Evolutionary conservation across 2,888 invertebrate species (phyloP), one percentile per base, ranked within the genome.

Genomic region (Petrolisthes cinctipes): DNA sequence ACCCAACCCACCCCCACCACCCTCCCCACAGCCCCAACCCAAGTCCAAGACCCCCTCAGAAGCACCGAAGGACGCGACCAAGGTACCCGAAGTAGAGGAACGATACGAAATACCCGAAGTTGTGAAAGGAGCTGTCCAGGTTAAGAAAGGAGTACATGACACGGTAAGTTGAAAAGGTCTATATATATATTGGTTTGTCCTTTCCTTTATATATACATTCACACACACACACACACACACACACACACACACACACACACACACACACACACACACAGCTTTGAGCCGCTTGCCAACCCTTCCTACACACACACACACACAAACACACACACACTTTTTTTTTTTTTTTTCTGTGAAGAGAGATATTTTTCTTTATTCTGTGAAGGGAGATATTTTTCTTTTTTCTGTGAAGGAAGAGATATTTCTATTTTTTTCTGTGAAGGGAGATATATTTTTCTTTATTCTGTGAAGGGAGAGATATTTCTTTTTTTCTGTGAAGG

Each of bases 41-140:
- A 68, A 79, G n/a, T n/a, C 82, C 4, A 6, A 73, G 14, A 7
- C 75, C 37, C 81, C 73, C 14, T 54, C 75, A 5, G 83, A 83
- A 81, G 75, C 5, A 4, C 73, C 83, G 23, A 78, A 71, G 71
- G 54, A 68, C 9, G 23, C 53, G 7, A 14, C 54, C 5, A 76
- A 76, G 76, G 51, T n/a, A 66, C n/a, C 61, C 6, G 82, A 78
- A 23, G n/a, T 51, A 7, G 87, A 87, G 78, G 87, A 87, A 23
- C 51, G 84, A 54, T 87, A 87, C n/a, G 87, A 87, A 66, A 87
- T 87, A 78, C 87, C 87, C 3, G 84, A 87, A 37, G 84, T 87
- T 11, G 83, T 87, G 73, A 87, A 83, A 66, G 87, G 84, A 23
- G 84, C 83, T 23, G 75, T 76, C n/a, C 57, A 80, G 7, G 5